These are phyloP conservation scores for Chrysocyon brachyurus DNA, from an alignment of 2,797 vertebrate genomes.

Conservation along the genomic window DNA sequence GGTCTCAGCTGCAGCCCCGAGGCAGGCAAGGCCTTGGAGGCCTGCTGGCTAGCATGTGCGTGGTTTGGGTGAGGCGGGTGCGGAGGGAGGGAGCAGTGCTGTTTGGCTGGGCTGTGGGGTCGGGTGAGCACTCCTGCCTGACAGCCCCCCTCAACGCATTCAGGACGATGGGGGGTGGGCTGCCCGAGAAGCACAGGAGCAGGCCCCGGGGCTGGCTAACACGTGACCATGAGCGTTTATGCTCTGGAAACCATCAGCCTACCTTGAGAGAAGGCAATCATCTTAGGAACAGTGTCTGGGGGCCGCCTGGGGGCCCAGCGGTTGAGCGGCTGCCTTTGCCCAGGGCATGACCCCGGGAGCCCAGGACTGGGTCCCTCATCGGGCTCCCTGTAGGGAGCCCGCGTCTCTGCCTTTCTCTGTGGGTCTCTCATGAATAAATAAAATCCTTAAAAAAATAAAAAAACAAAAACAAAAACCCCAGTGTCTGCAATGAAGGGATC, in stretches of 20 bases:
- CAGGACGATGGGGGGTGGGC: not conserved
- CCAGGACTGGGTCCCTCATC: too few relatives aligned
- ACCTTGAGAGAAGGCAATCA: not conserved
- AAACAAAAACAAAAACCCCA: too few relatives aligned
- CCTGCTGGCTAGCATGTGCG: too few relatives aligned
- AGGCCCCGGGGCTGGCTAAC: not conserved
- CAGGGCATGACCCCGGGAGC: too few relatives aligned
- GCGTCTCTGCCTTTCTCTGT: too few relatives aligned
- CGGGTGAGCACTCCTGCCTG: not conserved
- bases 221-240: not conserved
- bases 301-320: too few relatives aligned
- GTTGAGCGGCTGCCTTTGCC: too few relatives aligned
- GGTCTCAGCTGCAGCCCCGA: fast-evolving
- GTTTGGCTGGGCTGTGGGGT: not conserved
- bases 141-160: not conserved
- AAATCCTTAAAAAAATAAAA: too few relatives aligned
- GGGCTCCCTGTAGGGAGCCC: too few relatives aligned
- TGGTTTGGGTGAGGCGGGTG: not conserved
- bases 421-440: too few relatives aligned
- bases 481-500: not conserved
- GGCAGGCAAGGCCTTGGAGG: not conserved
- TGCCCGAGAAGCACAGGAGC: not conserved
- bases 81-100: not conserved
- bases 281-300: not conserved
- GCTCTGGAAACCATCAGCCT: not conserved